Base-by-base conservation (phyloP, 1,140 invertebrate species). In the Artemia franciscana region DNA sequence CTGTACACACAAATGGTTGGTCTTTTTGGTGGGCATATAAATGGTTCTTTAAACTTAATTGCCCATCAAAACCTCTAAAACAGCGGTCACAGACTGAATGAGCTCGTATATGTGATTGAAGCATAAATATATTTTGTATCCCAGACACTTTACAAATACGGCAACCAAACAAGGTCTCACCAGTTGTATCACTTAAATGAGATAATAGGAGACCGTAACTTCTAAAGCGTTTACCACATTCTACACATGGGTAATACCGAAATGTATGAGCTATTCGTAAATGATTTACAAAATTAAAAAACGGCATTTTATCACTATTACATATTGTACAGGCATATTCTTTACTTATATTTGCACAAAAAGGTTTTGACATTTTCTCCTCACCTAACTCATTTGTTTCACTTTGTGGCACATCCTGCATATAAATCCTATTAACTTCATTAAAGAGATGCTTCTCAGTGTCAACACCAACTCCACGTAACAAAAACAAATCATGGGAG, bases 61-160 rank as follows among this genome's bases (percentile, higher is more conserved):
- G 63, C 27, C 60, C 58, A n/a, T 61, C 60, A 56, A 58, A 64
- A 26, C 60, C 59, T 24, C 58, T 61, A 27, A 61, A 60, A 57
- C 63, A 64, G n/a, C 56, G 61, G 26, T 64, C 63, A 57, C 63
- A 64, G 0, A 64, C 28, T 7, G 63, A 61, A 58, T 64, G 63
- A 9, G 63, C 61, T 18, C 63, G 60, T 21, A 64, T 25, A 61
- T 64, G 63, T 27, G 60, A 62, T 5, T 64, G 60, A 12, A 64
- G 60, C 60, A 62, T 64, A 57, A 61, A 62, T 12, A 64, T 57
- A 27, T 56, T 62, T 18, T 61, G 59, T 15, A 64, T 64, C 3
- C 63, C 63, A 15, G 61, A 59, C 18, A 64, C 61, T 3, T 60
- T 60, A 26, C 63, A 64, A 24, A 64, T 15, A 24, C 63, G 60